Base-by-base conservation (phyloP, 35 echinoderm and acorn worm species). In the Patiria miniata region DNA sequence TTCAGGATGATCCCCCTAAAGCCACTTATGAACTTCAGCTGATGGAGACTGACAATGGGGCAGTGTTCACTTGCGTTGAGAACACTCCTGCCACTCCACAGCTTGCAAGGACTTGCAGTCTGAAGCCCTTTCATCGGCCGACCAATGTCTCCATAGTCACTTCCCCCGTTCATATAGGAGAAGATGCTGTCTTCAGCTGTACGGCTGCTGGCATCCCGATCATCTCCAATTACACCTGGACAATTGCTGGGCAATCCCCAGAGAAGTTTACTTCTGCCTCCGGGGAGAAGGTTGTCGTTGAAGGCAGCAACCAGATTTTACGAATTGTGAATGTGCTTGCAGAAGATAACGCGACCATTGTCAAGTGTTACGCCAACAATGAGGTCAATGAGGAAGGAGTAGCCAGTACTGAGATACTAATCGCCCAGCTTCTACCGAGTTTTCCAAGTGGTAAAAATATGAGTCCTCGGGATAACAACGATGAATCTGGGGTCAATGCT, bases 21-120 rank as follows among this genome's bases (percentile, higher is more conserved):
- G 82, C 82, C 2, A 84, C 33, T 2, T 84, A 84, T 65, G 82
- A 53, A 29, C 53, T 58, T 30, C 30, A 60, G 52, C 33, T 84
- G 6, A 60, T 53, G 15, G 82, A 58, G 22, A 53, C 53, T 22
- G 82, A 84, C 53, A 84, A 84, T 39, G 82, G 82, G 36, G 82
- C 82, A 39, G 82, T 84, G 10, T 84, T 84, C 29, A 84, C 82
- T 1, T 84, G 82, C 57, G 29, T 84, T 57, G 82, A 84, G 38
- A 23, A 40, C 33, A 84, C 52, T 18, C 82, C 82, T 0, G 54
- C 57, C 36, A 28, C 26, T 14, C 53, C 57, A 7, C 29, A 33
- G 19, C 30, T 61, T 1, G 39, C 78, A 2, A 28, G 82, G 12
- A 84, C 82, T 1, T 84, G 82, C 39, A 84, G 57, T 84, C 14